A percentile compares a stretch with the other conserved stretches of the same genome.
Conservation (phyloP, 2,888 invertebrate genomes). For the Pollenia griseotomentosa region DNA sequence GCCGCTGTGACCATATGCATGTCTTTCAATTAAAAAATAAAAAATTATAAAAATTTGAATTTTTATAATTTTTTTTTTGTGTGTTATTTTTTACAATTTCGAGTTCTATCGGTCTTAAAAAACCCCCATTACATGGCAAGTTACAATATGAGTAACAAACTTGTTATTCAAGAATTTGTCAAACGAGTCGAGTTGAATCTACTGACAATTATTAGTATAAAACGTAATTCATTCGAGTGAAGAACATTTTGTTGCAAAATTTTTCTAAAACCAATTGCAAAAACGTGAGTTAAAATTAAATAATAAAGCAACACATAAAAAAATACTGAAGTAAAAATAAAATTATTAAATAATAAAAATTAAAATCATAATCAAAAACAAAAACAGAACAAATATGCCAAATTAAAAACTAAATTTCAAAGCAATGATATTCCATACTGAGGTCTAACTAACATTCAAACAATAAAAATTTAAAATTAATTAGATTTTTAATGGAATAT, state of each 20-base stretch:
- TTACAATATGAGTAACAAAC: slow-evolving; percentile 18
- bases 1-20: too few relatives aligned
- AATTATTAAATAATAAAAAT: slow-evolving; percentile 4
- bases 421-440: slow-evolving; percentile 2
- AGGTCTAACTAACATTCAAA: neutral
- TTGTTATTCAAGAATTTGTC: slow-evolving; percentile 17
- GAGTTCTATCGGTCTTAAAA: too few relatives aligned
- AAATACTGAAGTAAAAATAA: neutral
- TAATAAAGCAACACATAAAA: neutral
- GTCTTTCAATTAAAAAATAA: too few relatives aligned
- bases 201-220: slow-evolving; percentile 38
- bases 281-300: slow-evolving; percentile 50
- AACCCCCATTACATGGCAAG: neutral
- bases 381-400: neutral
- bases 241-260: slow-evolving; percentile 15
- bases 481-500: slow-evolving; percentile 33
- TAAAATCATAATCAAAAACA: neutral
- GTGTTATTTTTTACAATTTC: too few relatives aligned
- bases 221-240: slow-evolving; percentile 31
- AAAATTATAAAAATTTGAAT: too few relatives aligned
- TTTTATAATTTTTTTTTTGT: too few relatives aligned
- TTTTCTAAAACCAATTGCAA: neutral
- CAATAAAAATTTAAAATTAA: slow-evolving; percentile 13
- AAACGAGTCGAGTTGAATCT: neutral
- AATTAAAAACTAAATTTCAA: neutral